These are phyloP conservation scores for Drosophila mettleri DNA, from an alignment of 2,888 invertebrate species.

Conservation along the genomic window DNA sequence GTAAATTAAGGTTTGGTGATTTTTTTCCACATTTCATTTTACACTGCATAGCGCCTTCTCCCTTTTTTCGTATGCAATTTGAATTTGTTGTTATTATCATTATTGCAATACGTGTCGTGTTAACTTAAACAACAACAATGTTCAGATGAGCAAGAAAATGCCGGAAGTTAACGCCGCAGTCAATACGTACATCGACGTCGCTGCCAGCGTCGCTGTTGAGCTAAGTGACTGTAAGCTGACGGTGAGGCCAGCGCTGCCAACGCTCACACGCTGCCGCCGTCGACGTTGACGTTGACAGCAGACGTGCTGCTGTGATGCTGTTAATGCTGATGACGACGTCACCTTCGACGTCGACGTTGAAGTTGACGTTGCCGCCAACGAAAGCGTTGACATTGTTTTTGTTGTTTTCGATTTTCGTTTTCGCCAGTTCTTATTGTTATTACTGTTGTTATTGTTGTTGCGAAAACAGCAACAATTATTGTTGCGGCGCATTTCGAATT, in stretches of 20 bases:
- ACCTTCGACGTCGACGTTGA: slow-evolving; percentile 32
- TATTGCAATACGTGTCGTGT: slow-evolving; percentile 55
- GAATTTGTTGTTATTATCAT: slow-evolving; percentile 42
- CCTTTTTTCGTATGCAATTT: slow-evolving; percentile 22
- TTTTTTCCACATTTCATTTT: slow-evolving; percentile 40
- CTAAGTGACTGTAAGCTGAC: slow-evolving; percentile 27
- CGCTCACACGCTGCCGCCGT: slow-evolving; percentile 14
- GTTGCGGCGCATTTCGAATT: slow-evolving; percentile 60
- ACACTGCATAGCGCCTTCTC: slow-evolving; percentile 1
- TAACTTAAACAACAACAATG: slow-evolving; percentile 35
- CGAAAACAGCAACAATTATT: slow-evolving; percentile 55
- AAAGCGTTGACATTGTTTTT: slow-evolving; percentile 63
- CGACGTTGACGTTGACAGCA: slow-evolving; percentile 45
- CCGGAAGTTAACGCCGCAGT: slow-evolving; percentile 67
- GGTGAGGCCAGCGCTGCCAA: slow-evolving; percentile 7
- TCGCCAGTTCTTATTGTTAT: slow-evolving; percentile 44
- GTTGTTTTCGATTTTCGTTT: slow-evolving; percentile 57
- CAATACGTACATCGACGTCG: slow-evolving; percentile 44
- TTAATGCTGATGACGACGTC: slow-evolving; percentile 39
- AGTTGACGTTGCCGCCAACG: slow-evolving; percentile 32
- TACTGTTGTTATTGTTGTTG: slow-evolving; percentile 23
- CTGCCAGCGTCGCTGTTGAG: slow-evolving; percentile 32
- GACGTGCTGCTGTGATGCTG: slow-evolving; percentile 37
- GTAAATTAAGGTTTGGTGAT: slow-evolving; percentile 7
- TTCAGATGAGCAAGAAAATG: slow-evolving; percentile 69